Evolutionary conservation across 2,113 vertebrate genomes (phyloP), one percentile per base, ranked within the genome.

Genomic region (Sarotherodon lohbergeri): DNA sequence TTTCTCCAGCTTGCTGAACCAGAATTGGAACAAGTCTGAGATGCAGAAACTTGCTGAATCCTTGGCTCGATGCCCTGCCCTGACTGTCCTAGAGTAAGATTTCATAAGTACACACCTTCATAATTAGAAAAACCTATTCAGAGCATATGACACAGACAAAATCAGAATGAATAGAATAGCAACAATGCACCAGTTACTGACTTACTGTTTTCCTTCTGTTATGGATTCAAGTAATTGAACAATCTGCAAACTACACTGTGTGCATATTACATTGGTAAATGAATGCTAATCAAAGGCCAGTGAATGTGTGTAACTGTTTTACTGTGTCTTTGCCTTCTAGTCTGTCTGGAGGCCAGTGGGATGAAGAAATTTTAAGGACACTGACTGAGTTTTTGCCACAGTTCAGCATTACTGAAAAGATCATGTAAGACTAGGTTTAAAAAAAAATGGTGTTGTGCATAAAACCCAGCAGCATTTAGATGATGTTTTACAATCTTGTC

Each of bases 81-180:
- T 96, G 10, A 93, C 92, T 59, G 76, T 89, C 11, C 86, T 97
- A 56, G 90, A 97, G 96, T 97, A 88, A 95, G 96, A 92, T 16
- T n/a, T 12, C 16, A 2, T 7, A 50, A 79, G 56, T 27, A 52
- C 32, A 24, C 11, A 5, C 12, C 16, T 14, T 63, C 11, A 85
- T 11, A 43, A 50, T 6, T 16, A 46, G 59, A 24, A 52, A 57
- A 66, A 39, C 19, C 34, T 66, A 39, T 66, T 66, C 19, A 39
- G 61, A 66, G 34, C 6, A 0, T 13, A 22, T 22, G 19, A 66
- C 61, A 66, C 19, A 80, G 7, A 71, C 8, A 19, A 80, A 3
- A 34, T n/a, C 22, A 0, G 22, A 24, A 34, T 63, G 4, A 59
- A 46, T 56, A 50, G 22, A 59, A 76, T 50, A 50, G 27, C 4